Conservation (phyloP, 2,113 vertebrate genomes). For the Tenebrosternarchus preto region DNA sequence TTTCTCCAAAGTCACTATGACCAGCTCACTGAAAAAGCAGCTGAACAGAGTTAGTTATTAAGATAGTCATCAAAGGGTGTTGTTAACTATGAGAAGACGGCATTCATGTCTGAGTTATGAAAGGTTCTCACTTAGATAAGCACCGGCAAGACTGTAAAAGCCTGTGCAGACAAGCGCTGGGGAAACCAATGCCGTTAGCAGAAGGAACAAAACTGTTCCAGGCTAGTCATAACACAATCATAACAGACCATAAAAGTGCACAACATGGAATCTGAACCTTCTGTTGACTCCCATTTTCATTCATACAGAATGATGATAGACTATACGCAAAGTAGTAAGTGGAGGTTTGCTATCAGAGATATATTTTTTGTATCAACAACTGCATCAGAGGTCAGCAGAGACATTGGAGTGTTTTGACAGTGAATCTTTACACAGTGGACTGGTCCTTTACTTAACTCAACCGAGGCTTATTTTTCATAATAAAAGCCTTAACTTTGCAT, state of each 20-base stretch:
- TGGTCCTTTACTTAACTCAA: slow-evolving; percentile 6
- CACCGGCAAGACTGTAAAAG: slow-evolving; percentile 34
- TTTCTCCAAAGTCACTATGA: slow-evolving; percentile 15
- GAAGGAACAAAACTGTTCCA: slow-evolving; percentile 14
- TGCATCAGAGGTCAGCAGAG: not conserved
- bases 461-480: slow-evolving; percentile 2
- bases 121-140: slow-evolving; percentile 39
- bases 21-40: not conserved
- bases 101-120: slow-evolving; percentile 22
- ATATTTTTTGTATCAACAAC: slow-evolving; percentile 22
- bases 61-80: slow-evolving; percentile 25
- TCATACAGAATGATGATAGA: slow-evolving; percentile 7
- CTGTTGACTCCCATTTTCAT: slow-evolving; percentile 1
- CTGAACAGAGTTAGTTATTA: slow-evolving; percentile 17
- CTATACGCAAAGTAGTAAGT: slow-evolving; percentile 14
- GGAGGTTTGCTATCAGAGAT: slow-evolving; percentile 1
- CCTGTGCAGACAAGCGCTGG: slow-evolving; percentile 41
- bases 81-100: slow-evolving; percentile 6
- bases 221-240: slow-evolving; percentile 44
- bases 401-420: not conserved
- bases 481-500: not conserved
- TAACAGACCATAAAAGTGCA: slow-evolving; percentile 24
- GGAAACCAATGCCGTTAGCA: slow-evolving; percentile 23
- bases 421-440: not conserved
- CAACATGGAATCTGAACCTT: slow-evolving; percentile 20